Base-by-base conservation (phyloP, 1,140 invertebrate genomes). In the Littorina saxatilis region DNA sequence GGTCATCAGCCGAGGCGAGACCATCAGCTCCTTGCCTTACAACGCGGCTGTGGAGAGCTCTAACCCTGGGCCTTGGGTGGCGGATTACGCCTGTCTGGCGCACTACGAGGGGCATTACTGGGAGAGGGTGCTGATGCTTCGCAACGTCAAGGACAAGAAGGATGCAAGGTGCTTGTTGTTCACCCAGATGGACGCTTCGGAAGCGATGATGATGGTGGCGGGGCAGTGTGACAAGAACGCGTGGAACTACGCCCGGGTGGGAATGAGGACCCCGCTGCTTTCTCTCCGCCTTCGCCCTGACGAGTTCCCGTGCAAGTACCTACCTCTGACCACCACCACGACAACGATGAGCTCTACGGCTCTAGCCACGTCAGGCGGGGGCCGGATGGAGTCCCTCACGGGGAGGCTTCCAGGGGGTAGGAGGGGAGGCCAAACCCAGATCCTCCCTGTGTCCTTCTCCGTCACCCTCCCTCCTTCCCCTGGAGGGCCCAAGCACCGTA, bases 71-170 rank as follows among this genome's bases (percentile, higher is more conserved):
- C 66, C 87, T 0, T 23, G 32, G 7, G 55, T 47, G 27, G 76
- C 74, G 4, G 86, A 87, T 35, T 89, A 82, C 74, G 40, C 43
- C 2, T 89, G 88, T 63, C n/a, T 87, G 43, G 86, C 83, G 15
- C 63, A 39, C 15, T 84, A 80, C 58, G 78, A 85, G 50, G 83
- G 84, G 13, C 85, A 88, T 15, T 86, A 86, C 47, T 89, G 87
- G 87, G 88, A 89, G 76, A 80, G 40, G 37, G 78, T 87, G 29
- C 58, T 87, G 27, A 52, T 89, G 11, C 43, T 89, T n/a, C 87
- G 88, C 81, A 89, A 84, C 58, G 2, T 63, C 1, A 17, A 66
- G 5, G 76, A 87, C 70, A 35, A 50, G 2, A 37, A 27, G 13
- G 84, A 88, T 37, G 81, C 72, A 0, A 23, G 77, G 1, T 27